Base-by-base conservation (phyloP, 2,888 invertebrate genomes). In the Pyrocoelia pectoralis region DNA sequence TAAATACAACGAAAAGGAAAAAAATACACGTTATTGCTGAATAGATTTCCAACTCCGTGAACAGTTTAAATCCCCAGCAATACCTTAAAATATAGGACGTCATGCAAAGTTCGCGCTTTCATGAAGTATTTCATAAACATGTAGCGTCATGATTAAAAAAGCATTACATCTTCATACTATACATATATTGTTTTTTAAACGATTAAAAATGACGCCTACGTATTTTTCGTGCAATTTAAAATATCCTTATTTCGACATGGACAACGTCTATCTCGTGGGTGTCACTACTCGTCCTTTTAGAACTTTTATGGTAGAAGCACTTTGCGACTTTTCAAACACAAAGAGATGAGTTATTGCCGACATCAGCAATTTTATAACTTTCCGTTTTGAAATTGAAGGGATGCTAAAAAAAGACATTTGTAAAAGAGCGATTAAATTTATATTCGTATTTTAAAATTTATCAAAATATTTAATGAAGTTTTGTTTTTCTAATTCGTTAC, bases 1-100 rank as follows among this genome's bases (percentile, higher is more conserved):
- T 48, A 61, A 59, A 56, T 59, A 66, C 59, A 56, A 53, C 51
- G 50, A 59, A 56, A 53, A 56, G 61, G 24, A 6, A 24, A 61
- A 58, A 59, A 56, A 56, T 51, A 56, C 50, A 63, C 38, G 57
- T 67, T 60, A 63, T 63, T 61, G 65, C 63, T 66, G 61, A 69
- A 67, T 67, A 56, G 57, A 61, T 61, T 69, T 69, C 64, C 69
- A 56, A 63, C 53, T 61, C 61, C 55, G 55, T 65, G 69, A 60
- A 64, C 67, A 69, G 59, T 54, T 55, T 56, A 59, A 59, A 64
- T 59, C 52, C 46, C 55, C 50, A 33, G 19, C 48, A 58, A 52
- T 59, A 59, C 50, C 50, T 50, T 17, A 46, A 46, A 46, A 46
- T 46, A 17, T 46, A 46, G 46, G 17, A 46, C 18, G 17, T 18